Evolutionary conservation across 2,888 invertebrate species (phyloP).

Genomic region (Cacoxenus indagator): DNA sequence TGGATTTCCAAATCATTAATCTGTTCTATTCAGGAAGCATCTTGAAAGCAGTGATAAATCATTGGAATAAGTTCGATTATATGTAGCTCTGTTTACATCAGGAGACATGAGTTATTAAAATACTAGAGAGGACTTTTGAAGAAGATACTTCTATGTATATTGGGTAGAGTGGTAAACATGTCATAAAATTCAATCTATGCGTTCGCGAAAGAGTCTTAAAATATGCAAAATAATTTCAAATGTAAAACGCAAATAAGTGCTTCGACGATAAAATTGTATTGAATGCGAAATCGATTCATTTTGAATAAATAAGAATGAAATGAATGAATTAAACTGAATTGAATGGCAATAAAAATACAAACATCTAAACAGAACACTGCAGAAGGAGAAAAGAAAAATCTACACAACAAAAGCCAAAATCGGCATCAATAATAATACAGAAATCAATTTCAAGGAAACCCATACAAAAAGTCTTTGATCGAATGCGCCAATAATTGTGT

Average conservation of each 20-base stretch:
- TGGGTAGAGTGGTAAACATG: too few relatives aligned
- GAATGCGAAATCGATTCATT: background rate
- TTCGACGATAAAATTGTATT: background rate
- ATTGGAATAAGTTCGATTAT: too few relatives aligned
- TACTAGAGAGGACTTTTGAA: too few relatives aligned
- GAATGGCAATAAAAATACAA: background rate
- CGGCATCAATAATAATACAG: background rate
- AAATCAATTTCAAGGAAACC: slow-evolving; percentile 15
- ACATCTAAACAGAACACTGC: background rate
- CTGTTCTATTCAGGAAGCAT: too few relatives aligned
- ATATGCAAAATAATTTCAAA: background rate
- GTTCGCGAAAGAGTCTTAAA: background rate
- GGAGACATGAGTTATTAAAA: too few relatives aligned
- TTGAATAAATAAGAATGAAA: background rate
- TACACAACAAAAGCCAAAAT: background rate
- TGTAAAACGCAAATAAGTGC: background rate
- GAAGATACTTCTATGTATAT: too few relatives aligned
- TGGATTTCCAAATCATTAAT: too few relatives aligned
- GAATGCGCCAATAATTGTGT: slow-evolving; percentile 16
- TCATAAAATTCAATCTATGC: too few relatives aligned
- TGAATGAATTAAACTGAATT: background rate
- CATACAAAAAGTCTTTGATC: slow-evolving; percentile 11
- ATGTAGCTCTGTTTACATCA: too few relatives aligned
- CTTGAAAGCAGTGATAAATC: too few relatives aligned
- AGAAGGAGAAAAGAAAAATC: background rate